Percentiles rank a stretch among this genome's conserved stretches.
Evolutionary conservation across 2,888 invertebrate species (phyloP).

Genomic region (Amphipoea lucens): DNA sequence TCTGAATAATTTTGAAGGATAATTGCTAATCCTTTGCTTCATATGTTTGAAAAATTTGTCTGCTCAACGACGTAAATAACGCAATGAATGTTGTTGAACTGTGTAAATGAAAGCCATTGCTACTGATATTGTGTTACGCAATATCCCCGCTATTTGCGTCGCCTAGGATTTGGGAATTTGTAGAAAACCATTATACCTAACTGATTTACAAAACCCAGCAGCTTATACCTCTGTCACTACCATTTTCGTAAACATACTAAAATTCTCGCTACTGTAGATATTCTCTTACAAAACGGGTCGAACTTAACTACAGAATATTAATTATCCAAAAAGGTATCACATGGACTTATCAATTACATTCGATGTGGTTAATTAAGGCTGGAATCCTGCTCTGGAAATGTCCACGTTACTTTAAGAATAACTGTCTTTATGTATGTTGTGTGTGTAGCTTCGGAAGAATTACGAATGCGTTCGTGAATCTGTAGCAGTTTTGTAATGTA

Average conservation of each 20-base stretch:
- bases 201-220: background rate
- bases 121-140: background rate
- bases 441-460: slow-evolving; percentile 32
- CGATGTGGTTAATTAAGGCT: slow-evolving; percentile 69
- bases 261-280: slow-evolving; percentile 33
- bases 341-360: slow-evolving; percentile 69
- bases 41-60: background rate
- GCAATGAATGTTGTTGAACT: background rate
- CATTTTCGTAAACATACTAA: slow-evolving; percentile 25
- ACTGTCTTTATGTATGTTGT: slow-evolving; percentile 45
- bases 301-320: slow-evolving; percentile 48
- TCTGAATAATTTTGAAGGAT: background rate
- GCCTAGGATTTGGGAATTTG: slow-evolving; percentile 8
- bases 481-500: slow-evolving; percentile 24
- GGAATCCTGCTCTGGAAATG: slow-evolving; percentile 59
- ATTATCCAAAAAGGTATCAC: slow-evolving; percentile 64
- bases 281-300: slow-evolving; percentile 32
- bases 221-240: slow-evolving; percentile 10
- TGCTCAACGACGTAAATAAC: background rate
- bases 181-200: background rate
- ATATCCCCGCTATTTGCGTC: background rate
- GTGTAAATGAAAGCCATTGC: background rate
- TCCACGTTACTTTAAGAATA: slow-evolving; percentile 61
- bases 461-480: slow-evolving; percentile 16
- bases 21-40: background rate